Percentiles rank a stretch among this genome's conserved stretches.
These are phyloP conservation scores for Helobdella robusta DNA, from an alignment of 2,888 invertebrate genomes.

Conservation along the genomic window DNA sequence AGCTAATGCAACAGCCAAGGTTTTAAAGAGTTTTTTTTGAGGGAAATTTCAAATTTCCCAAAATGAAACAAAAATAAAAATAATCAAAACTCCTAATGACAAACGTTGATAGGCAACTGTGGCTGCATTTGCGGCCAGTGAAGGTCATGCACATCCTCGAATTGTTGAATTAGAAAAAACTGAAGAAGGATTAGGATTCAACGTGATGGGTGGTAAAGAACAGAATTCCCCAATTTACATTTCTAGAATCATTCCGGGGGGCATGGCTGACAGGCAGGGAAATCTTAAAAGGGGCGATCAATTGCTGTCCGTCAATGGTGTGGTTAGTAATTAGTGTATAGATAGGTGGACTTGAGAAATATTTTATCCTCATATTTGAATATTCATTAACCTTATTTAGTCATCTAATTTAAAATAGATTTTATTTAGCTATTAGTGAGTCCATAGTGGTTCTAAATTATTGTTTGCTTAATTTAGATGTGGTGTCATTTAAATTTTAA, in stretches of 20 bases:
- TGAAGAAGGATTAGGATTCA: constrained; percentile 95
- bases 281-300: constrained; percentile 95
- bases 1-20: constrained; percentile 94
- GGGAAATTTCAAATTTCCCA: too few species aligned
- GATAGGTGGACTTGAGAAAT: not conserved
- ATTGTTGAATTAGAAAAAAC: constrained; percentile 97
- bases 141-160: constrained; percentile 95
- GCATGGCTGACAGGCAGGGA: constrained; percentile 93
- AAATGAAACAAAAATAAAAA: too few species aligned
- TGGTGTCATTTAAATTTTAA: not conserved
- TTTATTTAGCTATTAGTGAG: too few species aligned
- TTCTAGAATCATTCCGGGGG: constrained; percentile 91
- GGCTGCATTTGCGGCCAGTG: constrained; percentile 75
- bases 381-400: too few species aligned
- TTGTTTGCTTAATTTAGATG: not conserved
- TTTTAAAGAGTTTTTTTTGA: too few species aligned
- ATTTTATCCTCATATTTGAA: not conserved
- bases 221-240: constrained; percentile 99
- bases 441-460: too few species aligned
- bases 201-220: constrained; percentile 98
- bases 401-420: too few species aligned
- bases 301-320: constrained; percentile 91
- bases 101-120: constrained; percentile 72
- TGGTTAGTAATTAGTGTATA: constrained; percentile 56
- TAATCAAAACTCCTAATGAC: too few species aligned